Evolutionary conservation across 2,113 vertebrate species (phyloP).

Genomic region (Lagopus muta): DNA sequence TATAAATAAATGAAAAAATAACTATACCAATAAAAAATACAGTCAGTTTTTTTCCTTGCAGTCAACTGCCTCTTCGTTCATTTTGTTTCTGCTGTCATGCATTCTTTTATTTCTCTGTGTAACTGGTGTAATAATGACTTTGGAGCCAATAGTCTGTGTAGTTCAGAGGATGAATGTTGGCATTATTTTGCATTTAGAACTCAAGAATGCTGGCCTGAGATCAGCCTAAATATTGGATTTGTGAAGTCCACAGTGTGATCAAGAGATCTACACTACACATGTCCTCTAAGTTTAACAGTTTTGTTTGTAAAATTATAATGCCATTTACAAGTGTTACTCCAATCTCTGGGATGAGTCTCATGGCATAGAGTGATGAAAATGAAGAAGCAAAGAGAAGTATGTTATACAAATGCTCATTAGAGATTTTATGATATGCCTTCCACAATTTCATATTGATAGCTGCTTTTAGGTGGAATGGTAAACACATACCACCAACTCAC

Average conservation of each 20-base stretch:
- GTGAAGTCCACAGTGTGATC: not conserved
- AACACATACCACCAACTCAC: not conserved
- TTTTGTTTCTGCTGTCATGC: not conserved
- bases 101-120: not conserved
- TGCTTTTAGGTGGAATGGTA: not conserved
- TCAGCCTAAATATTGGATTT: not conserved
- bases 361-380: not conserved
- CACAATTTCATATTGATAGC: not conserved
- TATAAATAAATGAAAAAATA: not conserved
- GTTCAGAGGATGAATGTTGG: not conserved
- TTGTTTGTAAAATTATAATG: not conserved
- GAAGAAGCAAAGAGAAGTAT: not conserved
- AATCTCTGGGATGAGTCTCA: not conserved
- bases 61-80: not conserved
- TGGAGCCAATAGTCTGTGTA: accelerated
- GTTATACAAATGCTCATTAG: not conserved
- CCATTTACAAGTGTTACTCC: not conserved
- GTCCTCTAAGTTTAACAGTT: not conserved
- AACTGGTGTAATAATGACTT: not conserved
- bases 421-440: not conserved
- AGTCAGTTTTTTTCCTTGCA: accelerated
- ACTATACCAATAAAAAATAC: not conserved
- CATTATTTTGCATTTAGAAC: not conserved
- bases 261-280: not conserved
- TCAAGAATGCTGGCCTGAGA: not conserved